Evolutionary conservation across 1,140 invertebrate species (phyloP), one percentile per base, ranked within the genome.

Genomic region (Drosophila paulistorum): DNA sequence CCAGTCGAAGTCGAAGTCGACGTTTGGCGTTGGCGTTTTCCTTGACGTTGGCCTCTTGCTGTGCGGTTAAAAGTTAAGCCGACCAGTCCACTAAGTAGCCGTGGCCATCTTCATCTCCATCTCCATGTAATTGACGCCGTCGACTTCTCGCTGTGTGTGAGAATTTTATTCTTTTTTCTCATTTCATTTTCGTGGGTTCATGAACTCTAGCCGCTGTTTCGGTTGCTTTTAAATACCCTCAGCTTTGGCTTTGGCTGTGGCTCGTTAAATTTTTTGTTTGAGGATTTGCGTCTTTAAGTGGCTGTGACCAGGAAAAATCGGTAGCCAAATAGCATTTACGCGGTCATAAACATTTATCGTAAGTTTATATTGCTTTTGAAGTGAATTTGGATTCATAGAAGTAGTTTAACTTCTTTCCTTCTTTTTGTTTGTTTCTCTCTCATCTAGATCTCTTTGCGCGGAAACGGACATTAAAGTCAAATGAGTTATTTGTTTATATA

Each of bases 21-120:
- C 45, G 45, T 23, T 51, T 23, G 45, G 14, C 45, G 17, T 77
- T 59, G 60, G 57, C 72, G 68, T 26, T 26, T 26, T 26, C 26
- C 26, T 68, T 62, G 67, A 67, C 63, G 71, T 77, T 63, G 62
- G 51, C 55, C 48, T 77, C 79, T 82, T 73, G 74, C 75, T 76
- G 63, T 76, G 78, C 74, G 81, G 81, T 81, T 85, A 78, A 81
- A 85, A 81, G 82, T 85, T 85, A 85, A 85, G 81, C 82, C 73
- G 78, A 58, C 77, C 77, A 55, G 54, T 66, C 59, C 64, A 33
- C 77, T 71, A 67, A 74, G 74, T 77, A 79, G 76, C 69, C 74
- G 41, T 60, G 60, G 71, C 61, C 68, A 81, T 80, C 72, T 63
- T 54, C 64, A 45, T 61, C 39, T 59, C 76, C 61, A 68, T 13